Conservation (phyloP, 2,888 invertebrate genomes). For the Drosophila putrida region DNA sequence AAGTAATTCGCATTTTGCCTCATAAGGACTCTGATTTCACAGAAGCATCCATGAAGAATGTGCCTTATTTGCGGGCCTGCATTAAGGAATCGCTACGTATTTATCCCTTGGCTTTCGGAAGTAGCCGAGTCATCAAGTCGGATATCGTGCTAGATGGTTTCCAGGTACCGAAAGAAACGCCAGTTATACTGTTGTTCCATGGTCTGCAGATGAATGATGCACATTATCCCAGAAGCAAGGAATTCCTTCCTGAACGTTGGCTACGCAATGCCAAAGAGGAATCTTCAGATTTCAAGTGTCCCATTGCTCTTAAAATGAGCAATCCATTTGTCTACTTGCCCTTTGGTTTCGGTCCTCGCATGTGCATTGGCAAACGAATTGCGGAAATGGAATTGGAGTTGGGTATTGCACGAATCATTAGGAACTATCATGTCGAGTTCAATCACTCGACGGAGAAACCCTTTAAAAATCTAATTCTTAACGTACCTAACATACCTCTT, state of each 20-base stretch:
- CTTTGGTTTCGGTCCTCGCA: constrained; percentile 87
- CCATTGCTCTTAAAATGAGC: constrained; percentile 9
- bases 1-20: constrained; percentile 86
- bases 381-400: too few species aligned
- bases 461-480: constrained; percentile 69
- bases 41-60: constrained; percentile 85
- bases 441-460: too few species aligned
- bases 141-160: constrained; percentile 80
- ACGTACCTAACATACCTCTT: constrained; percentile 81
- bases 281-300: constrained; percentile 68
- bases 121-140: constrained; percentile 81
- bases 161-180: not conserved
- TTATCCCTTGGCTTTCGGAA: constrained; percentile 85
- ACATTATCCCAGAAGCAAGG: not conserved
- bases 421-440: too few species aligned
- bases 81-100: constrained; percentile 90
- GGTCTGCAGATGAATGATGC: too few species aligned
- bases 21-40: constrained; percentile 85
- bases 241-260: constrained; percentile 3
- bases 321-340: too few species aligned
- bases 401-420: too few species aligned
- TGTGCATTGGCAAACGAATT: constrained; percentile 51
- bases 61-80: constrained; percentile 90
- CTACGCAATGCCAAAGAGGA: not conserved
- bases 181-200: too few species aligned